Conservation (phyloP, 1,140 invertebrate genomes). For the Popillia japonica region DNA sequence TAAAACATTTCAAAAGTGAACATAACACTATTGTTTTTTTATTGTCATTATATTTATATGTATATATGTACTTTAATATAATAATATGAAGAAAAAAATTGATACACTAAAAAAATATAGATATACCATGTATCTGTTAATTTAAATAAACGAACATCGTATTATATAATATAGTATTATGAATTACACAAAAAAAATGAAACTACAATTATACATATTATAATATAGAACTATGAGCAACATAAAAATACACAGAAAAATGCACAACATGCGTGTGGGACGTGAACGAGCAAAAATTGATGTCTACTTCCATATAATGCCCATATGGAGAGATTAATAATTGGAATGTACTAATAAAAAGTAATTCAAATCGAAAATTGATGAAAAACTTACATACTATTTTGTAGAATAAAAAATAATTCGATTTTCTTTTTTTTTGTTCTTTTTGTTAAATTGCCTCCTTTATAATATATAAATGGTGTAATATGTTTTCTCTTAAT, state of each 20-base stretch:
- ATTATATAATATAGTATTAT: background rate
- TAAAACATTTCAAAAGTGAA: background rate
- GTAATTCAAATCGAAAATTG: constrained; percentile 13
- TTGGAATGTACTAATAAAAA: constrained; percentile 26
- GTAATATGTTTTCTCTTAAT: constrained; percentile 39
- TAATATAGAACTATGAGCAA: constrained; percentile 12
- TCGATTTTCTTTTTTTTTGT: constrained; percentile 28
- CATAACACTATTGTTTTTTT: constrained; percentile 2
- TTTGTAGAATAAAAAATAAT: constrained; percentile 29
- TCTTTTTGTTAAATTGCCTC: background rate
- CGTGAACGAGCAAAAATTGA: constrained; percentile 3
- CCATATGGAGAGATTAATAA: constrained; percentile 17
- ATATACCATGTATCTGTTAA: constrained; percentile 10
- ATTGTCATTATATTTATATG: constrained; percentile 33
- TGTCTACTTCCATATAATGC: constrained; percentile 34
- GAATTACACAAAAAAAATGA: constrained; percentile 1
- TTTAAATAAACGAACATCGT: background rate
- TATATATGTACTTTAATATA: constrained; percentile 15
- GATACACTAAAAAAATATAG: constrained; percentile 30
- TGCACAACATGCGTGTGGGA: constrained; percentile 13
- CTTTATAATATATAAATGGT: constrained; percentile 38
- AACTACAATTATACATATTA: constrained; percentile 20
- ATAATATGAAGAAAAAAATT: constrained; percentile 28
- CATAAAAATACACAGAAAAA: constrained; percentile 20
- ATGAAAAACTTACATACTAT: background rate